Base-by-base conservation (phyloP, 2,888 invertebrate genomes). In the Sarcophaga carnaria region DNA sequence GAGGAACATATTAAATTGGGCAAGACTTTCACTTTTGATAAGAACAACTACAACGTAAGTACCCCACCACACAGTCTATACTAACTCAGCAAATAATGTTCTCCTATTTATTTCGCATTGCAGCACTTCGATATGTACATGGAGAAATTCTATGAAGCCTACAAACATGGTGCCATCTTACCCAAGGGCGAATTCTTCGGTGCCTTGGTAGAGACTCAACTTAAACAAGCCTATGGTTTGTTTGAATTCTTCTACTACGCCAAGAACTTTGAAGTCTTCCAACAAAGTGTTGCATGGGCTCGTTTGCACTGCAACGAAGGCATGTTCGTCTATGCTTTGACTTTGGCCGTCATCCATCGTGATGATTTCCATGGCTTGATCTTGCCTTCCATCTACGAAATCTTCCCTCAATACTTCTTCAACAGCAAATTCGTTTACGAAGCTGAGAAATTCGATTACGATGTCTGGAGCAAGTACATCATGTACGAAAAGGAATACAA, bases 221-320 rank as follows among this genome's bases (percentile, higher is more conserved):
- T n/a, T n/a, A n/a, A n/a, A n/a, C n/a, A n/a, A n/a, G n/a, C n/a
- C n/a, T n/a, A n/a, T n/a, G n/a, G n/a, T n/a, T n/a, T n/a, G n/a
- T n/a, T n/a, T n/a, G n/a, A n/a, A n/a, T n/a, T n/a, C n/a, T n/a
- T n/a, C n/a, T n/a, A n/a, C n/a, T n/a, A n/a, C n/a, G n/a, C n/a
- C n/a, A n/a, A n/a, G n/a, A n/a, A n/a, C n/a, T n/a, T n/a, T n/a
- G n/a, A n/a, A n/a, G n/a, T n/a, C n/a, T n/a, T n/a, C n/a, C n/a
- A n/a, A n/a, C n/a, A n/a, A n/a, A n/a, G n/a, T n/a, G n/a, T n/a
- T n/a, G n/a, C n/a, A n/a, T n/a, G n/a, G n/a, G n/a, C n/a, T n/a
- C n/a, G n/a, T n/a, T n/a, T n/a, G n/a, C 95, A 95, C 87, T 93
- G 96, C 82, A 97, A 97, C 91, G 96, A 96, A 92, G 95, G 95